Evolutionary conservation across 2,888 invertebrate genomes (phyloP).

Genomic region (Epinotia demarniana): DNA sequence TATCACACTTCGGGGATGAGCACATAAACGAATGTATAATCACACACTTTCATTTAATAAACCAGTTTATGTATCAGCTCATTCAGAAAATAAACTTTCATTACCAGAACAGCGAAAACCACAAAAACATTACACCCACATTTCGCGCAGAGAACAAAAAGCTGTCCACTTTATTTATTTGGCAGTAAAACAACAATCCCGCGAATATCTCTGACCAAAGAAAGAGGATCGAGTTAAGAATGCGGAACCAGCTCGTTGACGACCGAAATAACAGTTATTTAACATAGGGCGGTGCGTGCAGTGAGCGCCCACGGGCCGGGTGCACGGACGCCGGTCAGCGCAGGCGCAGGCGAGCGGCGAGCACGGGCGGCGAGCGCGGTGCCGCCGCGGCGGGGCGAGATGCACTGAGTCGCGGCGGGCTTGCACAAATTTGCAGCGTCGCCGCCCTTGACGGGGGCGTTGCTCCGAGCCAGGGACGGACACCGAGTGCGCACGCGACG

Average conservation of each 20-base stretch:
- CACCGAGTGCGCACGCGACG: conserved; percentile 81
- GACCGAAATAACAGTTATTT: conserved; percentile 82
- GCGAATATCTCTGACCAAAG: conserved; percentile 58
- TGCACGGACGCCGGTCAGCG: conserved; percentile 61
- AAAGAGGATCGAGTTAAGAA: conserved; percentile 72
- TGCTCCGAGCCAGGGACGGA: conserved; percentile 84
- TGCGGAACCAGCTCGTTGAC: conserved; percentile 81
- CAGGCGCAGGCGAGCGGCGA: conserved; percentile 49
- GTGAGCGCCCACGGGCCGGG: conserved; percentile 65
- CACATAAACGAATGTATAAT: conserved; percentile 72
- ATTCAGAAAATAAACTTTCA: conserved; percentile 75
- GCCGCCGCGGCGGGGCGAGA: conserved; percentile 83
- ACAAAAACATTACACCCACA: conserved; percentile 62
- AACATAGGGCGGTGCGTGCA: conserved; percentile 72
- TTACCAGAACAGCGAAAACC: conserved; percentile 62
- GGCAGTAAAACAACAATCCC: conserved; percentile 58
- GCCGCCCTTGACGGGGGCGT: conserved; percentile 85
- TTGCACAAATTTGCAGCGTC: conserved; percentile 84
- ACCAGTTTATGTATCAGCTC: conserved; percentile 71
- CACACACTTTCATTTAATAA: conserved; percentile 76
- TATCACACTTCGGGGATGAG: conserved; percentile 64
- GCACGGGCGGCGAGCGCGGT: conserved; percentile 73
- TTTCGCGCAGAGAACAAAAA: conserved; percentile 62
- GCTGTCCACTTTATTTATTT: conserved; percentile 59
- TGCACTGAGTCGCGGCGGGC: conserved; percentile 82